Percentiles rank a stretch among this genome's conserved stretches.
These are phyloP conservation scores for Virgularia gustaviana DNA, from an alignment of 92 coral and sea anemone species.

Conservation along the genomic window DNA sequence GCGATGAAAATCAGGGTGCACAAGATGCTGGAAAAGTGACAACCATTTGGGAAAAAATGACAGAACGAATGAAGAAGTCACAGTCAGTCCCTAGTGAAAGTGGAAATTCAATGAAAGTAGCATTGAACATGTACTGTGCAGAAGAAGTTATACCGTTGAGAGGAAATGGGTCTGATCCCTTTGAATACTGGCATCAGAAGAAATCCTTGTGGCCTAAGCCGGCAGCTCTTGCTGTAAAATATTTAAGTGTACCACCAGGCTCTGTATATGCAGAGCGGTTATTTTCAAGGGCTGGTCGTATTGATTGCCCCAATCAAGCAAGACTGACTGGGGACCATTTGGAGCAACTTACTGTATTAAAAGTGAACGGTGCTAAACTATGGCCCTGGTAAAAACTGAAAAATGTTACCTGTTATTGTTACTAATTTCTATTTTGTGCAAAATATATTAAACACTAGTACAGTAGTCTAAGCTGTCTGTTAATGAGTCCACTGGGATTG, in stretches of 20 bases:
- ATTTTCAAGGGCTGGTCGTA: conserved; percentile 7
- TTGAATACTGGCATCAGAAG: neutral
- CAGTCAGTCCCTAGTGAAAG: neutral
- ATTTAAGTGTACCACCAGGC: conserved; percentile 14
- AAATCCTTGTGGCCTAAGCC: neutral
- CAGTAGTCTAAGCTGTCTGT: too few species aligned
- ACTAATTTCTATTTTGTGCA: too few species aligned
- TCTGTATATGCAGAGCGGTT: conserved; percentile 3
- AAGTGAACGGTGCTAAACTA: neutral
- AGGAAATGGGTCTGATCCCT: conserved; percentile 22
- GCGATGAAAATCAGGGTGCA: too few species aligned
- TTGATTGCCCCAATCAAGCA: neutral
- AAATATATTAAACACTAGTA: too few species aligned
- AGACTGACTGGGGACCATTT: conserved; percentile 13
- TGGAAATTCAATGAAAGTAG: neutral
- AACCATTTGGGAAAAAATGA: conserved; percentile 6
- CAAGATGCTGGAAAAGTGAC: neutral
- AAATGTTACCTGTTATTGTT: too few species aligned
- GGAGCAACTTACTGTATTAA: neutral
- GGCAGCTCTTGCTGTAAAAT: neutral
- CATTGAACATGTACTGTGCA: neutral
- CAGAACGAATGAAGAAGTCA: conserved; percentile 10
- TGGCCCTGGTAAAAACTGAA: neutral
- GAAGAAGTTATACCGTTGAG: conserved; percentile 10
- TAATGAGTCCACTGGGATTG: too few species aligned